Percentiles rank a stretch among this genome's conserved stretches.
phyloP scores from a whole-genome alignment of 2,797 vertebrate genomes.

The Scarus forsteni region DNA sequence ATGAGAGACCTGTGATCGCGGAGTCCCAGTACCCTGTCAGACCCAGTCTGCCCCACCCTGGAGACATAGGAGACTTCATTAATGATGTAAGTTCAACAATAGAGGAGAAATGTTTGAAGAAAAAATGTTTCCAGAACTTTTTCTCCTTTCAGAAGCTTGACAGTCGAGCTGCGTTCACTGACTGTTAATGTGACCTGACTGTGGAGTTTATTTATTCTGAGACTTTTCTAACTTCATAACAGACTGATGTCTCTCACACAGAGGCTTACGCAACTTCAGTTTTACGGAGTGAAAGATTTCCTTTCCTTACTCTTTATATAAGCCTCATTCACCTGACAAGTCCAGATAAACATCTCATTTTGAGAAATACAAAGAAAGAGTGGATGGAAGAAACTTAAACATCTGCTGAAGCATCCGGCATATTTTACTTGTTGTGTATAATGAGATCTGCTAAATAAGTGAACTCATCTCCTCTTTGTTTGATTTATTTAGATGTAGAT shows the following conservation, averaged over 20 bases:
- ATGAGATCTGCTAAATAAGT: too few relatives aligned
- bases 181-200: neutral
- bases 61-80: conserved; percentile 98
- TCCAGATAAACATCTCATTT: too few relatives aligned
- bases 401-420: too few relatives aligned
- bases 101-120: neutral
- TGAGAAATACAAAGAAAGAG: too few relatives aligned
- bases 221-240: too few relatives aligned
- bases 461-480: neutral
- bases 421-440: neutral
- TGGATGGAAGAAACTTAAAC: too few relatives aligned
- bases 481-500: too few relatives aligned
- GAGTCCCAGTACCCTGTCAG: conserved; percentile 96
- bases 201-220: neutral
- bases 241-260: too few relatives aligned
- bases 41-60: conserved; percentile 94
- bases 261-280: conserved; percentile 10
- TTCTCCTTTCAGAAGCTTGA: neutral
- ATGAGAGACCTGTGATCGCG: conserved; percentile 94
- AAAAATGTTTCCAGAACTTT: neutral
- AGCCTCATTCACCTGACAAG: too few relatives aligned
- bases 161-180: neutral
- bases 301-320: too few relatives aligned
- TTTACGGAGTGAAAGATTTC: neutral
- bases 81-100: conserved; percentile 86